A percentile compares a stretch with the other conserved stretches of the same genome.
phyloP scores from a whole-genome alignment of 2,888 invertebrate genomes.

The Drosophila nigricruria region DNA sequence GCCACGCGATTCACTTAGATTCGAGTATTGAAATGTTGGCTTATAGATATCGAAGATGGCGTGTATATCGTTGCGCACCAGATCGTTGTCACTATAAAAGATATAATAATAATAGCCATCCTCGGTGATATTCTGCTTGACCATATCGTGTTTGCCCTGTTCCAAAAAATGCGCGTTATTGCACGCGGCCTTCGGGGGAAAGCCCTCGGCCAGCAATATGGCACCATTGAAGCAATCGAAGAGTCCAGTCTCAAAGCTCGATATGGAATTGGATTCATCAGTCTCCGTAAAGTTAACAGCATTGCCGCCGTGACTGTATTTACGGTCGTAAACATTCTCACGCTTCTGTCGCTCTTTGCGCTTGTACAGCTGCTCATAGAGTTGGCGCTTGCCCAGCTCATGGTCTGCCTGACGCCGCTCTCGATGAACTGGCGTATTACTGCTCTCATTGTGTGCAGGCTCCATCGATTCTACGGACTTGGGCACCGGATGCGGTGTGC shows the following conservation, averaged over 20 bases:
- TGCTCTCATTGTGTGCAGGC: background rate
- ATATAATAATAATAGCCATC: conserved; percentile 96
- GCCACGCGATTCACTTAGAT: conserved; percentile 85
- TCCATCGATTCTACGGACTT: conserved; percentile 2
- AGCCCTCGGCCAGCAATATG: conserved; percentile 90
- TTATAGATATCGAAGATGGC: conserved; percentile 94
- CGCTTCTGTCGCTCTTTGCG: conserved; percentile 82
- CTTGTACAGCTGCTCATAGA: conserved; percentile 79
- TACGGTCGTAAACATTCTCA: conserved; percentile 88
- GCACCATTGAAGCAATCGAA: conserved; percentile 91
- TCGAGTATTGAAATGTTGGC: conserved; percentile 91
- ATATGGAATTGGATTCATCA: conserved; percentile 89
- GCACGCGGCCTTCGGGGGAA: conserved; percentile 90
- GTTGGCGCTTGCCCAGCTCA: conserved; percentile 67
- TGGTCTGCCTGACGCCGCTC: conserved; percentile 18
- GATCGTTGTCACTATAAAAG: conserved; percentile 94
- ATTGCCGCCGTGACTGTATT: conserved; percentile 92
- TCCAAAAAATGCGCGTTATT: conserved; percentile 90
- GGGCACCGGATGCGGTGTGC: conserved; percentile 34
- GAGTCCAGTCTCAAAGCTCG: conserved; percentile 92
- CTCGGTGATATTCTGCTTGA: conserved; percentile 89
- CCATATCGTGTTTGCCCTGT: conserved; percentile 88
- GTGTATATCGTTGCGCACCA: conserved; percentile 92
- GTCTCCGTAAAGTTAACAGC: conserved; percentile 86
- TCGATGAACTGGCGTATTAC: background rate